Conservation (phyloP, 1,140 invertebrate species). For the Drosophila pectinifera region DNA sequence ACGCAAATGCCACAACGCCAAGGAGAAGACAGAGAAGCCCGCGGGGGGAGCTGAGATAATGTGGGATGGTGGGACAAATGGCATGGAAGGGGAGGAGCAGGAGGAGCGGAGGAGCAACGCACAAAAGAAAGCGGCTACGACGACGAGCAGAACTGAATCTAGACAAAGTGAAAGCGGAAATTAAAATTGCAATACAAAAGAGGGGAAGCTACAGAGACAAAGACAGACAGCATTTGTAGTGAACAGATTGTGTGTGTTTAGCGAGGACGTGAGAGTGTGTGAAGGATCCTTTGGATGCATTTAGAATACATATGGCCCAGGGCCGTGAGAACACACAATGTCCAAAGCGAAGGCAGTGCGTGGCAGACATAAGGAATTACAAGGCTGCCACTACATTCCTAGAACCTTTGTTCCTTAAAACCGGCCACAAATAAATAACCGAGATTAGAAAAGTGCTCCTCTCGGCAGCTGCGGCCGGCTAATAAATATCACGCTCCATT, state of each 20-base stretch:
- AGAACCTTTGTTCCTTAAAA: too few relatives aligned
- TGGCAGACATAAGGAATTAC: slow-evolving; percentile 4
- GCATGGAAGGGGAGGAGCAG: not conserved
- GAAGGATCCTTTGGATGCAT: slow-evolving; percentile 20
- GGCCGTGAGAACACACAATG: slow-evolving; percentile 20
- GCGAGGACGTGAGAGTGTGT: not conserved
- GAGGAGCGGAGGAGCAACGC: slow-evolving; percentile 10
- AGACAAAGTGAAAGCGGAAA: slow-evolving; percentile 83
- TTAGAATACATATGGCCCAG: slow-evolving; percentile 24
- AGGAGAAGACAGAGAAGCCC: slow-evolving; percentile 39
- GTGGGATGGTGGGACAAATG: slow-evolving; percentile 8
- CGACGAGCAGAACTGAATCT: slow-evolving; percentile 70
- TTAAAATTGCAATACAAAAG: slow-evolving; percentile 82
- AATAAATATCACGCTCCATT: slow-evolving; percentile 53
- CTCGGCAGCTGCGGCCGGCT: slow-evolving; percentile 20
- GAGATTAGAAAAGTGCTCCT: not conserved
- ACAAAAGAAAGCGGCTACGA: slow-evolving; percentile 40
- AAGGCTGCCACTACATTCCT: too few relatives aligned
- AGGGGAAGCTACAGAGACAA: slow-evolving; percentile 34
- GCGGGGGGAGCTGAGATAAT: slow-evolving; percentile 18
- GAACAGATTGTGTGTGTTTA: slow-evolving; percentile 43
- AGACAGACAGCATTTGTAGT: slow-evolving; percentile 63
- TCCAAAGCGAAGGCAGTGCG: not conserved
- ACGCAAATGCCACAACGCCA: slow-evolving; percentile 55
- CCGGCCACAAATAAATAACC: not conserved